A percentile compares a stretch with the other conserved stretches of the same genome.
phyloP scores from a whole-genome alignment of 2,888 invertebrate species.

The Eudemis profundana region DNA sequence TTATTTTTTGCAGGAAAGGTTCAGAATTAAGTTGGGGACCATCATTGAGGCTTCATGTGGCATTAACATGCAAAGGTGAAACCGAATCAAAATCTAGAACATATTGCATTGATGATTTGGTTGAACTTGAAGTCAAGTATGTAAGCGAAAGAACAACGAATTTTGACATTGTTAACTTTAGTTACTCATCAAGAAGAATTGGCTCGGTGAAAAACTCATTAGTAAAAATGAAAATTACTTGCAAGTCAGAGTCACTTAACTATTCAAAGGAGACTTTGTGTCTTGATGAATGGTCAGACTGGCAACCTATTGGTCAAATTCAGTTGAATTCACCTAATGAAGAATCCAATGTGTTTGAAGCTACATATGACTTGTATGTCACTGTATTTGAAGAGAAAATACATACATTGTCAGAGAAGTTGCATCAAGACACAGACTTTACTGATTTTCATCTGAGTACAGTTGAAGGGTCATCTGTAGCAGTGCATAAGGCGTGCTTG shows the following conservation, averaged over 20 bases:
- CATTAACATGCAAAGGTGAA: neutral
- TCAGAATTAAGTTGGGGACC: no score
- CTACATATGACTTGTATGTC: neutral
- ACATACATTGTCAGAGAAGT: constrained; percentile 47
- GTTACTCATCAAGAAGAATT: no score
- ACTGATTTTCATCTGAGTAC: neutral
- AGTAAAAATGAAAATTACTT: no score
- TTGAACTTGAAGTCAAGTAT: neutral
- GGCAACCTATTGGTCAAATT: no score
- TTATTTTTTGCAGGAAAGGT: no score
- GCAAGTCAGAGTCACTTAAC: no score
- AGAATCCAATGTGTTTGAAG: neutral
- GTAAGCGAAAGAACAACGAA: no score
- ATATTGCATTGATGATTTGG: neutral
- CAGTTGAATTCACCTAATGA: no score
- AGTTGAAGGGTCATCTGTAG: neutral
- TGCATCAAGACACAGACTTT: neutral
- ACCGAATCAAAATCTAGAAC: neutral
- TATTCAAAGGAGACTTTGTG: no score
- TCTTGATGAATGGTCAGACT: no score
- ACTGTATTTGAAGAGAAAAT: constrained; percentile 58
- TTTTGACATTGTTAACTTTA: no score
- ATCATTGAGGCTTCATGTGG: neutral
- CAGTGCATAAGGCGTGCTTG: neutral
- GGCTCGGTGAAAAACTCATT: no score